Evolutionary conservation across 2,888 invertebrate genomes (phyloP), one percentile per base, ranked within the genome.

Genomic region (Synanthedon vespiformis): DNA sequence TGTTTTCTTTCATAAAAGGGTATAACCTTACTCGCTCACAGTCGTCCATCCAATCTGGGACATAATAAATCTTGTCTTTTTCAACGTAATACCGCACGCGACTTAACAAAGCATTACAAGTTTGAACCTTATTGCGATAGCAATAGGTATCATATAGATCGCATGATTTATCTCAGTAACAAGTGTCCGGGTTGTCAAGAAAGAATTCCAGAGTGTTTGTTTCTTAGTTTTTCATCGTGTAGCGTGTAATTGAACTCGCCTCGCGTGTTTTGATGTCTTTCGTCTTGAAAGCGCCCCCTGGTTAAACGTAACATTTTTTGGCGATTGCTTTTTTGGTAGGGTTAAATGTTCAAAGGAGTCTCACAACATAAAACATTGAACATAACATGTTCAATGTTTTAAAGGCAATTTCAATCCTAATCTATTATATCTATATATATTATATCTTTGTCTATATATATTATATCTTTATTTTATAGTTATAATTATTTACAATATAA

Each of bases 51-150:
- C 64, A 61, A 63, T 61, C 59, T 51, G 54, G 53, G 62, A 67
- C 61, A 63, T 66, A 64, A 72, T 71, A 72, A 67, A 72, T 67
- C 65, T 62, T 61, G 58, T 60, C 60, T 56, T 53, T 52, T 60
- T 55, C 54, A 34, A 52, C 57, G 13, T n/a, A 34, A 34, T 8
- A 34, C 34, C 34, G 34, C 34, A 34, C 34, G 34, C 10, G 10
- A 10, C 1, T 34, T 34, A 8, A 34, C 8, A 34, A 34, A 34
- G 6, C 8, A 34, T 34, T 34, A 34, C 34, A 34, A 34, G 2
- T 10, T 34, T 34, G n/a, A 44, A 44, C 13, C 44, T 44, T 44
- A 44, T 44, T 44, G 8, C 13, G 8, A 44, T n/a, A 44, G 4
- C 12, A 12, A 4, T n/a, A 44, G 14, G 14, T 13, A 11, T 12